Evolutionary conservation across 2,888 invertebrate species (phyloP).

Genomic region (Salticus scenicus): DNA sequence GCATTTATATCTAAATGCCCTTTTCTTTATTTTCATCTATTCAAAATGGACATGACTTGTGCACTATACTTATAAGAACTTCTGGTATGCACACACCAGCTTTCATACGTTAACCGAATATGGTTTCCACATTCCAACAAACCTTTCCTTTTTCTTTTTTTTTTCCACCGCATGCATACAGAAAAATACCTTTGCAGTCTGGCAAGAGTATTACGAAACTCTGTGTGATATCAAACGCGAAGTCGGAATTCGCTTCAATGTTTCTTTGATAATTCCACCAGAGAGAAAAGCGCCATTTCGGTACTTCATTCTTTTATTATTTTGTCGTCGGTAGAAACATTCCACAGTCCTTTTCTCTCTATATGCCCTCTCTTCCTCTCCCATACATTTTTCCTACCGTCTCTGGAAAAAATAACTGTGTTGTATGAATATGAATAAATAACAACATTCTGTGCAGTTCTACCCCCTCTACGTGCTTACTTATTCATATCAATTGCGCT

Average conservation of each 20-base stretch:
- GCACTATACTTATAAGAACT: neutral
- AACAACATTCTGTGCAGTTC: slow-evolving; percentile 47
- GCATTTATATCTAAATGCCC: neutral
- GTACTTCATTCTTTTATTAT: neutral
- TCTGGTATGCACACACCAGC: neutral
- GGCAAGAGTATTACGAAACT: neutral
- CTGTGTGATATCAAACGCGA: neutral
- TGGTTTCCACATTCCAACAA: neutral
- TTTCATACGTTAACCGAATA: neutral
- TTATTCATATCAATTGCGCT: slow-evolving; percentile 66
- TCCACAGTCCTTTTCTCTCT: slow-evolving; percentile 11
- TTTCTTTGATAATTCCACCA: slow-evolving; percentile 14
- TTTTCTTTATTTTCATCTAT: neutral
- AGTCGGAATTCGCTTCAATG: slow-evolving; percentile 24
- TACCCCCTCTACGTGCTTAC: slow-evolving; percentile 49
- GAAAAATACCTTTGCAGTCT: neutral
- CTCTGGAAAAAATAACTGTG: slow-evolving; percentile 17
- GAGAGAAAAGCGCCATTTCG: neutral
- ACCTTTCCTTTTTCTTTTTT: neutral
- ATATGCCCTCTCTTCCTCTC: neutral
- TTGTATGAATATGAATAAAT: slow-evolving; percentile 70
- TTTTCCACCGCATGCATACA: neutral
- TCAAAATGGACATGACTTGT: neutral
- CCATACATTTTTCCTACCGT: slow-evolving; percentile 2
- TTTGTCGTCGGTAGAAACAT: slow-evolving; percentile 20